Percentiles rank a stretch among this genome's conserved stretches.
These are phyloP conservation scores for Linnaemya tessellans DNA, from an alignment of 2,888 invertebrate genomes.

Conservation along the genomic window DNA sequence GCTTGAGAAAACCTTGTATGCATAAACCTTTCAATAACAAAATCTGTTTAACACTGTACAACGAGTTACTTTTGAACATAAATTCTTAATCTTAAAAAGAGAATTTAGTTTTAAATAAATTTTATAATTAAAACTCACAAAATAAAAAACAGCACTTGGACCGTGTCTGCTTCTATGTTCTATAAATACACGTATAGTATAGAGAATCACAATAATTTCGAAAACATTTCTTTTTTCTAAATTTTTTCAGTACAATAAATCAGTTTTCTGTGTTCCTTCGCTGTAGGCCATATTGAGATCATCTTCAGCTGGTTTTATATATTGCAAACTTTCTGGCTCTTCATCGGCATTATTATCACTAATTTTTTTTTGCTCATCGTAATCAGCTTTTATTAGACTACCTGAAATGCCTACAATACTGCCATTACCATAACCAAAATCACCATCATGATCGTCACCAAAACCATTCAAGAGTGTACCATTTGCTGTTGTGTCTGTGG, in stretches of 20 bases:
- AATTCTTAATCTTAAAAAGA: slow-evolving; percentile 4
- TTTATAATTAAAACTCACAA: slow-evolving; percentile 33
- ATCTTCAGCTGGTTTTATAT: slow-evolving; percentile 81
- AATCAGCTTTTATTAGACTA: slow-evolving; percentile 63
- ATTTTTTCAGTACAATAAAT: slow-evolving; percentile 81
- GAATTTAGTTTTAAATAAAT: slow-evolving; percentile 22
- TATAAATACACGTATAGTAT: slow-evolving; percentile 34
- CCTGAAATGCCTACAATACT: slow-evolving; percentile 75
- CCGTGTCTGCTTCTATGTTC: slow-evolving; percentile 20
- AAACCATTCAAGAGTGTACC: slow-evolving; percentile 67
- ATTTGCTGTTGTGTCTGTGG: slow-evolving; percentile 70
- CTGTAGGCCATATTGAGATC: slow-evolving; percentile 83
- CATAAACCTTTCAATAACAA: slow-evolving; percentile 4
- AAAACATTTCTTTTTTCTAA: slow-evolving; percentile 26
- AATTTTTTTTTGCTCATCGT: not conserved
- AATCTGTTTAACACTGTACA: slow-evolving; percentile 2
- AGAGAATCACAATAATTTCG: slow-evolving; percentile 58
- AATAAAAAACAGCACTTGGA: slow-evolving; percentile 14
- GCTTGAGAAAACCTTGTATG: too few relatives aligned
- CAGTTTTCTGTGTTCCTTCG: slow-evolving; percentile 83
- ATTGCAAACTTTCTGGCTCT: slow-evolving; percentile 77
- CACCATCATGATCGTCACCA: slow-evolving; percentile 56
- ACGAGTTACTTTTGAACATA: slow-evolving; percentile 6
- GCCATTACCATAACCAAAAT: slow-evolving; percentile 68
- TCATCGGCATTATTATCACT: slow-evolving; percentile 62